phyloP scores from a whole-genome alignment of 2,113 vertebrate genomes.

The Irena cyanogastra region DNA sequence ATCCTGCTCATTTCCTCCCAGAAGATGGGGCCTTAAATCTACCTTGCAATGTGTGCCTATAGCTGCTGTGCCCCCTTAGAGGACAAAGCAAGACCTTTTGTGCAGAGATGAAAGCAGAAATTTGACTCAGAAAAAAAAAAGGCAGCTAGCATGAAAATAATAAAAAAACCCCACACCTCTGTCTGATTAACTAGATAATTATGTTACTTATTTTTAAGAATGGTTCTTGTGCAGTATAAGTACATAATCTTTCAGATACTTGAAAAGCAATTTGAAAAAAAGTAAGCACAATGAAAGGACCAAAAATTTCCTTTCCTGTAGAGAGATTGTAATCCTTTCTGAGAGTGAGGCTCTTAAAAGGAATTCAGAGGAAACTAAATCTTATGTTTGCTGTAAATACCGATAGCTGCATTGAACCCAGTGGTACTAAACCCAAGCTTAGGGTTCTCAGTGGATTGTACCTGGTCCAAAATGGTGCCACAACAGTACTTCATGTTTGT shows the following conservation, averaged over 20 bases:
- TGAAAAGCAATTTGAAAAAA: slow-evolving; percentile 1
- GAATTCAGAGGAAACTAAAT: background rate
- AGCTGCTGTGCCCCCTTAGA: background rate
- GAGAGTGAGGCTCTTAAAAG: background rate
- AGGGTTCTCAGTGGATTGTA: background rate
- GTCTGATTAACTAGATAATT: background rate
- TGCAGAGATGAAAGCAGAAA: background rate
- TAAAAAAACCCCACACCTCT: background rate
- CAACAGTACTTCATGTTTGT: slow-evolving; percentile 6
- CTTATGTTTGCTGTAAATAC: background rate
- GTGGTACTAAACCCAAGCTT: background rate
- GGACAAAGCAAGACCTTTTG: background rate
- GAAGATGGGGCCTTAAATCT: background rate
- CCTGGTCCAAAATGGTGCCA: background rate
- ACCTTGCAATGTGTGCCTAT: background rate
- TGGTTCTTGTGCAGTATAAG: background rate
- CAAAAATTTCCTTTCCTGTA: background rate
- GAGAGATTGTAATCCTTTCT: background rate
- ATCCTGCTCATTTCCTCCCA: background rate
- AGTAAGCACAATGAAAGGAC: background rate
- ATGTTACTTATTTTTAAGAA: background rate
- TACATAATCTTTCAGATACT: background rate
- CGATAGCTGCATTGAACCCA: background rate
- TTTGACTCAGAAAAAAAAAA: background rate
- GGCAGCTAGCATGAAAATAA: background rate